phyloP scores from a whole-genome alignment of 2,113 vertebrate species.

The Plecotus auritus region DNA sequence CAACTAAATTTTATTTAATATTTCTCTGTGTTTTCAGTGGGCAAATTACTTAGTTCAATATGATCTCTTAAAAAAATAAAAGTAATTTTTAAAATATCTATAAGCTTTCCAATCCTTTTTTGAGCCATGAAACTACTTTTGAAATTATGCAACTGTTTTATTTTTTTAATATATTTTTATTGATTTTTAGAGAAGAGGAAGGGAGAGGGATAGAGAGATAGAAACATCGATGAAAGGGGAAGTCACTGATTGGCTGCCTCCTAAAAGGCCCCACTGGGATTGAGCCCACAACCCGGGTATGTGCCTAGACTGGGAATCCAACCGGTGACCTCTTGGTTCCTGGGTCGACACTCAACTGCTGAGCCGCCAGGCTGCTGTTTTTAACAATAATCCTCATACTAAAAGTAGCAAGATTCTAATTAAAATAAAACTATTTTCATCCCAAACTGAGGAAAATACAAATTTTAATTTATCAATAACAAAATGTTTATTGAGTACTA shows the following conservation, averaged over 20 bases:
- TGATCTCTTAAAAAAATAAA: background rate
- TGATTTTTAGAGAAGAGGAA: too few species aligned
- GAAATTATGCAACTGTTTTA: slow-evolving; percentile 12
- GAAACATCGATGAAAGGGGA: too few species aligned
- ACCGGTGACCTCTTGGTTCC: too few species aligned
- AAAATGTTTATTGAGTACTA: background rate
- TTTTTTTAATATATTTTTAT: too few species aligned
- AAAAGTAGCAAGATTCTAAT: background rate
- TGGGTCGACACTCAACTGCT: too few species aligned
- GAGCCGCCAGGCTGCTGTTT: background rate
- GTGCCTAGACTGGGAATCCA: too few species aligned
- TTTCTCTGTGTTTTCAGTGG: background rate
- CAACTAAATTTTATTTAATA: slow-evolving; percentile 15
- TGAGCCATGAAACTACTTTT: background rate
- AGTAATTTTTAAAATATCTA: background rate
- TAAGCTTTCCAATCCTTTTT: slow-evolving; percentile 2
- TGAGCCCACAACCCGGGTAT: too few species aligned
- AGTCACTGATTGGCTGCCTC: too few species aligned
- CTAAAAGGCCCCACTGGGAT: too few species aligned
- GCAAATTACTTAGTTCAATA: background rate
- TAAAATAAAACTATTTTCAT: slow-evolving; percentile 28
- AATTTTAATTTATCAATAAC: background rate
- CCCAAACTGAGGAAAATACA: background rate
- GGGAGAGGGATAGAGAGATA: background rate
- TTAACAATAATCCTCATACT: background rate